These are phyloP conservation scores for Prinia subflava DNA, from an alignment of 2,113 vertebrate species.

Conservation along the genomic window DNA sequence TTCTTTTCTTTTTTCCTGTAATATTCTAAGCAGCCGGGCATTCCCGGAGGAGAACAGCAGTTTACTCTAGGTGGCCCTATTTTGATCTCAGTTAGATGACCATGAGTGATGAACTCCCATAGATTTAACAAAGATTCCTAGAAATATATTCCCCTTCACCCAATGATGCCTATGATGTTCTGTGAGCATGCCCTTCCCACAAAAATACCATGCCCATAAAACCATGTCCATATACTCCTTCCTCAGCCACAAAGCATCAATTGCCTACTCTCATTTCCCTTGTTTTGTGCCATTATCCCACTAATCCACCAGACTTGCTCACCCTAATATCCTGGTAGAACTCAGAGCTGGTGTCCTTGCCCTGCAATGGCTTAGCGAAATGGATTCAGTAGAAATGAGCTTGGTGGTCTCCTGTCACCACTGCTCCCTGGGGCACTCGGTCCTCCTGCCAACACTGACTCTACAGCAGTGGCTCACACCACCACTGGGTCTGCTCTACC, in stretches of 20 bases:
- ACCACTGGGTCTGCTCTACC: background rate
- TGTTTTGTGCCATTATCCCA: background rate
- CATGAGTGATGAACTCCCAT: background rate
- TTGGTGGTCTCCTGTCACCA: background rate
- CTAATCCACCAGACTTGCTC: background rate
- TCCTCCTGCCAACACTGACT: background rate
- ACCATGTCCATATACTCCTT: background rate
- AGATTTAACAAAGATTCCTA: background rate
- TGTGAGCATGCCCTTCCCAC: background rate
- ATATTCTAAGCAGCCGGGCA: background rate
- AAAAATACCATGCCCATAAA: background rate
- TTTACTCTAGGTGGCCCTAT: background rate
- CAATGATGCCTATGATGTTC: fast-evolving
- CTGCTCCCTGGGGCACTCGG: background rate
- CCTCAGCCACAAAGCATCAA: background rate
- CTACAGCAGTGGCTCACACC: background rate
- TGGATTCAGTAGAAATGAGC: background rate
- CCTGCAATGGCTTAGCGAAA: background rate
- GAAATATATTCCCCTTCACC: background rate
- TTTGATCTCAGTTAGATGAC: background rate
- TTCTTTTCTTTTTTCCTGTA: background rate
- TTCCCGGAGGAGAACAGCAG: background rate
- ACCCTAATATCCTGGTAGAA: background rate
- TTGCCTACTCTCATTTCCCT: background rate
- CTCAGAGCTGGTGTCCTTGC: background rate